Conservation (phyloP, 2,113 vertebrate species). For the Ranitomeya imitator region DNA sequence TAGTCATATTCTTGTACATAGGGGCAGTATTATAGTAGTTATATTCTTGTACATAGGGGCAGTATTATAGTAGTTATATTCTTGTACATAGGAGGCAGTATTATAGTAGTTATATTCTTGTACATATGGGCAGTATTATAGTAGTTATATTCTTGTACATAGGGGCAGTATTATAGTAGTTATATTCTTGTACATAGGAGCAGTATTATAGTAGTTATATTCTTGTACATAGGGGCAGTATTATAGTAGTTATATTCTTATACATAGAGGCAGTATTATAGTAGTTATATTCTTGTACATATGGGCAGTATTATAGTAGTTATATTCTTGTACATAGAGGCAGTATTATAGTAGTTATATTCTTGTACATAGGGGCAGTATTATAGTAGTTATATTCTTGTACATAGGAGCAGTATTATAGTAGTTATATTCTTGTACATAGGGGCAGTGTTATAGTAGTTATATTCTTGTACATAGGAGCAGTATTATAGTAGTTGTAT, state of each 20-base stretch:
- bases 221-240: neutral
- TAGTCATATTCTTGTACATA: neutral
- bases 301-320: too few species aligned
- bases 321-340: too few species aligned
- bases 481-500: neutral
- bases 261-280: neutral
- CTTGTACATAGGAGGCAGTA: constrained; percentile 1
- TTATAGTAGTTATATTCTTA: constrained; percentile 1
- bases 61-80: constrained; percentile 16
- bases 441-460: neutral
- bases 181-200: neutral
- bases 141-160: neutral
- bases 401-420: neutral
- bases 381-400: too few species aligned
- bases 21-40: neutral
- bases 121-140: neutral
- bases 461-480: constrained; percentile 3
- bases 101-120: constrained; percentile 7
- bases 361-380: too few species aligned
- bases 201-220: constrained; percentile 2
- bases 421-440: neutral
- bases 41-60: neutral
- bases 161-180: neutral
- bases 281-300: neutral
- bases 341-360: too few species aligned